Evolutionary conservation across 2,888 invertebrate species (phyloP), one percentile per base, ranked within the genome.

Genomic region (Abrostola tripartita): DNA sequence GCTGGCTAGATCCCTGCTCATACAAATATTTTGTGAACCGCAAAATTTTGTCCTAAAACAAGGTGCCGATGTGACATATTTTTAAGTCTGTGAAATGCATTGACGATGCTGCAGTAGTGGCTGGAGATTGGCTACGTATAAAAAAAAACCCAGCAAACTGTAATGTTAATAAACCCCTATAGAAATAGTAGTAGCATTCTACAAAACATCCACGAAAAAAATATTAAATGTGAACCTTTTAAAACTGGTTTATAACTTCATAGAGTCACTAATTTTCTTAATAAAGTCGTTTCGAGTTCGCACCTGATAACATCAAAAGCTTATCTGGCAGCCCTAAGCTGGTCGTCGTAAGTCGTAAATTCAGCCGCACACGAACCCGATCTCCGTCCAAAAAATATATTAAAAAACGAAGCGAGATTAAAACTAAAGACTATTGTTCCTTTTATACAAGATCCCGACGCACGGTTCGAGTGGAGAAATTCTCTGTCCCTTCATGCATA

Each of bases 371-470:
- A 87, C 87, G 83, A 91, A 92, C 92, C 86, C 89, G 92, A 91
- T 91, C 83, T 81, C 74, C 78, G 76, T 82, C 79, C 83, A 84
- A 86, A 88, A 88, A 87, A 87, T 87, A 78, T 76, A 82, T 84
- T 81, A 82, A 85, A 79, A 79, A 83, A 83, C 81, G 77, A 85
- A 79, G 79, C 85, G 83, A 88, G 92, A 92, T 92, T 92, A 92
- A 93, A 92, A 89, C 90, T 90, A 90, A 79, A 92, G 87, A 91
- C 93, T 92, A 93, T 94, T 94, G 94, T 94, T 92, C 93, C 88
- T 92, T 90, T 92, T 72, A 61, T 88, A 88, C 81, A 83, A 77
- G 81, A 81, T 85, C 86, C 86, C 83, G 87, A 80, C 88, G 44
- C 44, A 24, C 5, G 68, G 71, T 70, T 72, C 72, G 56, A 71